Conservation (phyloP, 2,888 invertebrate genomes). For the Xestia xanthographa region DNA sequence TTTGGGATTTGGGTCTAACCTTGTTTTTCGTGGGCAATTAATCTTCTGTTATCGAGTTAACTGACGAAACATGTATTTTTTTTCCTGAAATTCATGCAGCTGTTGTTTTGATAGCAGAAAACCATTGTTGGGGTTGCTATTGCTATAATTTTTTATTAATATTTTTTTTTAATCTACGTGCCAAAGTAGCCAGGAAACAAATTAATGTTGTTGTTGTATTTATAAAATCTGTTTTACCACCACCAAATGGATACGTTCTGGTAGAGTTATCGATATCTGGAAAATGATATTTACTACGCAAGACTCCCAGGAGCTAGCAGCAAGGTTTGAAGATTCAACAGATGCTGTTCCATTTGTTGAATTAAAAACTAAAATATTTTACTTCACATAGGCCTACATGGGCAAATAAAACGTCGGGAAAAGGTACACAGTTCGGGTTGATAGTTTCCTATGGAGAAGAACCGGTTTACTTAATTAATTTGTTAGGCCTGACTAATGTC, state of each 20-base stretch:
- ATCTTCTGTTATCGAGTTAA: slow-evolving; percentile 34
- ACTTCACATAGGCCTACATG: too few species aligned
- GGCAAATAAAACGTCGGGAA: too few species aligned
- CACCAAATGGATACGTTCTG: not conserved
- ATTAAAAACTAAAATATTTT: not conserved
- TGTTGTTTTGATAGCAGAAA: not conserved
- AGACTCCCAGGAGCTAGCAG: not conserved
- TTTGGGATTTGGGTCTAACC: slow-evolving; percentile 25
- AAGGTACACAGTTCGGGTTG: too few species aligned
- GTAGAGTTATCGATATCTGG: not conserved
- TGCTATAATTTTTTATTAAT: not conserved
- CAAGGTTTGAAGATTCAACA: not conserved
- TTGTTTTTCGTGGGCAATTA: slow-evolving; percentile 56
- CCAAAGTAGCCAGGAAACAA: too few species aligned
- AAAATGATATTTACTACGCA: not conserved
- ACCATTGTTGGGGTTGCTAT: not conserved
- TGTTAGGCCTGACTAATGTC: not conserved
- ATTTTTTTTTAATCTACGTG: too few species aligned
- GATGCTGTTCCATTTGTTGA: not conserved
- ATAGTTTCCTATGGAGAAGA: too few species aligned
- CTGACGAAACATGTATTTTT: slow-evolving; percentile 37
- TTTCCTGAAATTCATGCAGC: not conserved
- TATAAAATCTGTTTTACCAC: not conserved
- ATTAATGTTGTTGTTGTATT: too few species aligned
- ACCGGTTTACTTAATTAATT: not conserved